These are phyloP conservation scores for Eubasilissa regina DNA, from an alignment of 1,140 invertebrate species.

Conservation along the genomic window DNA sequence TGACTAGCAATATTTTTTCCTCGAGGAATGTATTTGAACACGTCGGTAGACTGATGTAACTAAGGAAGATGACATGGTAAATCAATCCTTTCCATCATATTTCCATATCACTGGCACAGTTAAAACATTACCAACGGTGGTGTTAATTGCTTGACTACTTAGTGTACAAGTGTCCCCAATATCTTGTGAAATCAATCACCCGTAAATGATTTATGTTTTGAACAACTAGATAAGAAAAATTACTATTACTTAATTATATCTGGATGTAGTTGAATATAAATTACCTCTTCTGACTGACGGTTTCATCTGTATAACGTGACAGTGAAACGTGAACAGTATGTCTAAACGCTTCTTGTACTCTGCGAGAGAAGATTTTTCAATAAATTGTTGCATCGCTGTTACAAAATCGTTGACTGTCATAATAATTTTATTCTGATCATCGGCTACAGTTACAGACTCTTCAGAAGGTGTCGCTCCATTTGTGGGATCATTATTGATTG, in stretches of 20 bases:
- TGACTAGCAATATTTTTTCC: not conserved
- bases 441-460: not conserved
- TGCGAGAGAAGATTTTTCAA: slow-evolving; percentile 87
- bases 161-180: too few relatives aligned
- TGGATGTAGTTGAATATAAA: not conserved
- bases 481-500: slow-evolving; percentile 45
- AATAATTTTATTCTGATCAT: not conserved
- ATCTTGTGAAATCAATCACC: too few relatives aligned
- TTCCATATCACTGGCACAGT: too few relatives aligned
- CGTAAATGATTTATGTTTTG: too few relatives aligned
- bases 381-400: slow-evolving; percentile 82
- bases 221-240: too few relatives aligned
- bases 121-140: too few relatives aligned
- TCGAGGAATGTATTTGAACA: not conserved
- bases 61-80: too few relatives aligned
- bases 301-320: slow-evolving; percentile 77
- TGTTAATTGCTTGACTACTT: too few relatives aligned
- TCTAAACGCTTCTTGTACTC: slow-evolving; percentile 88
- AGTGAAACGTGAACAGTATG: slow-evolving; percentile 85
- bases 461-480: not conserved
- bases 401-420: slow-evolving; percentile 66
- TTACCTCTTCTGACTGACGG: slow-evolving; percentile 67
- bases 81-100: too few relatives aligned
- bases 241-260: too few relatives aligned
- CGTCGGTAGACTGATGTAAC: not conserved